Percentiles rank a stretch among this genome's conserved stretches.
Evolutionary conservation across 2,888 invertebrate genomes (phyloP).

Genomic region (Tenthredo scrophulariae): DNA sequence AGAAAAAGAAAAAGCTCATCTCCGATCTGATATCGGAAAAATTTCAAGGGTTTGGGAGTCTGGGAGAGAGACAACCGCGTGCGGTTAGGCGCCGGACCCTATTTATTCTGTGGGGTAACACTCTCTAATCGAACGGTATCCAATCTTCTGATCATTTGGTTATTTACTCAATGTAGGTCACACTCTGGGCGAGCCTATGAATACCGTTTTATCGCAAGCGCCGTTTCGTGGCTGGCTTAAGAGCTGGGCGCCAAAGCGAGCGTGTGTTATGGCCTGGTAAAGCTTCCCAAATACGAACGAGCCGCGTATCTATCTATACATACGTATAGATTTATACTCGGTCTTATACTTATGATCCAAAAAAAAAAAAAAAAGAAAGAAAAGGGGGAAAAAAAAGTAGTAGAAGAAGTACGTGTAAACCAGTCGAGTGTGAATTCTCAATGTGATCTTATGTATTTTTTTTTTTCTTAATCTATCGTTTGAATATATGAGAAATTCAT

Average conservation of each 20-base stretch:
- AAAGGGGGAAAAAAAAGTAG: background rate
- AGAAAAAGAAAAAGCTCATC: background rate
- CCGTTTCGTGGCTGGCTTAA: slow-evolving; percentile 20
- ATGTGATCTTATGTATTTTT: background rate
- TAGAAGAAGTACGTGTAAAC: background rate
- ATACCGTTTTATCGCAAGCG: slow-evolving; percentile 40
- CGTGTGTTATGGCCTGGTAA: slow-evolving; percentile 8
- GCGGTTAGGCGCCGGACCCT: background rate
- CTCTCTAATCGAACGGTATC: slow-evolving; percentile 34
- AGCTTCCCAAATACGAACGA: slow-evolving; percentile 3
- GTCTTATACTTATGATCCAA: background rate
- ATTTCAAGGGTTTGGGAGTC: background rate
- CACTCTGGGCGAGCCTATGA: slow-evolving; percentile 29
- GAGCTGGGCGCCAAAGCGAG: slow-evolving; percentile 14
- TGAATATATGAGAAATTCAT: too few relatives aligned
- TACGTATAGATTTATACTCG: background rate
- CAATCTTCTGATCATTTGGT: slow-evolving; percentile 44
- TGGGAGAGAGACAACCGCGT: background rate
- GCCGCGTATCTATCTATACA: background rate
- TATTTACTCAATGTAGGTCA: slow-evolving; percentile 45
- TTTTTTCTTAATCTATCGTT: background rate
- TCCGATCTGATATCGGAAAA: too few relatives aligned
- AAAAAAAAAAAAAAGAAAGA: too few relatives aligned
- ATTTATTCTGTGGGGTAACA: slow-evolving; percentile 8
- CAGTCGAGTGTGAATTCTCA: background rate